Evolutionary conservation across 2,797 vertebrate genomes (phyloP).

Genomic region (Microctenopoma steveboyesi): DNA sequence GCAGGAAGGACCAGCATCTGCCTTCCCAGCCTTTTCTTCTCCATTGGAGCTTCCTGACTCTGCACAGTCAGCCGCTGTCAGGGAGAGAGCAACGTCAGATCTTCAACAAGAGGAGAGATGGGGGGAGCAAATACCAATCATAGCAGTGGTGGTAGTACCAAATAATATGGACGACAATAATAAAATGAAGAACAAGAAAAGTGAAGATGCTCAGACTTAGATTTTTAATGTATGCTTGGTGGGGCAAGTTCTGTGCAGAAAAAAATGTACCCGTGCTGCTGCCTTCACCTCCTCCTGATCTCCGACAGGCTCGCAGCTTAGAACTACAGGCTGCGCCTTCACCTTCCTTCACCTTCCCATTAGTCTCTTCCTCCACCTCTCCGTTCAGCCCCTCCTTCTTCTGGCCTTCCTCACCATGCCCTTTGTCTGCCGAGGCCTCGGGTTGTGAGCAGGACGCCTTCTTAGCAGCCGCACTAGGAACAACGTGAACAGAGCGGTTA

Average conservation of each 20-base stretch:
- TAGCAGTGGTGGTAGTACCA: too few relatives aligned
- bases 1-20: constrained; percentile 94
- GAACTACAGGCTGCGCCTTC: constrained; percentile 61
- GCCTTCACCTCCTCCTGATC: constrained; percentile 64
- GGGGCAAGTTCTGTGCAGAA: too few relatives aligned
- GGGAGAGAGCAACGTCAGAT: background rate
- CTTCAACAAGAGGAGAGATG: background rate
- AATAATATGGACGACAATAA: background rate
- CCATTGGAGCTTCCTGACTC: constrained; percentile 77
- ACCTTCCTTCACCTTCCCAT: constrained; percentile 80
- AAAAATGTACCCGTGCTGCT: constrained; percentile 53
- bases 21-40: constrained; percentile 82
- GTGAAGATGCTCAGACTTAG: background rate
- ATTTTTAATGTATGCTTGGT: background rate
- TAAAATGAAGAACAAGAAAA: too few relatives aligned
- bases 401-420: constrained; percentile 73
- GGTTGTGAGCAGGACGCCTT: constrained; percentile 72
- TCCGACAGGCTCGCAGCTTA: constrained; percentile 80
- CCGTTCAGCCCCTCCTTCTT: constrained; percentile 88
- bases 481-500: background rate
- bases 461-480: constrained; percentile 70
- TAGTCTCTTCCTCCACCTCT: constrained; percentile 83
- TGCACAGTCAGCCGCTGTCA: constrained; percentile 43
- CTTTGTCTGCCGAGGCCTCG: constrained; percentile 73
- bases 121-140: background rate